Evolutionary conservation across 2,888 invertebrate species (phyloP).

Genomic region (Eupithecia abbreviata): DNA sequence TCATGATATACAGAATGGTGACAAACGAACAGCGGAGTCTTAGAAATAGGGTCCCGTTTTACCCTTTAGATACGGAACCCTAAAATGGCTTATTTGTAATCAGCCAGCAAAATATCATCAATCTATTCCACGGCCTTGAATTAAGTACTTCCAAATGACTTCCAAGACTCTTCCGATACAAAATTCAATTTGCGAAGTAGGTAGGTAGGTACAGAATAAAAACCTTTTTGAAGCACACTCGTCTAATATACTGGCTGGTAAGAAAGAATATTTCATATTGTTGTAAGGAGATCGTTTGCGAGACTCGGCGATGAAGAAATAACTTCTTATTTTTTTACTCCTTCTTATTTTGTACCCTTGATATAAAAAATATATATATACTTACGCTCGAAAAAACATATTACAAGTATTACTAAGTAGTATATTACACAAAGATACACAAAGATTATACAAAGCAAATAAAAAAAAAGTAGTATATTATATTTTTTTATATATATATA

Average conservation of each 20-base stretch:
- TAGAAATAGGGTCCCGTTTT: too few relatives aligned
- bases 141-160: constrained; percentile 10
- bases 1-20: too few relatives aligned
- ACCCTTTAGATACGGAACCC: too few relatives aligned
- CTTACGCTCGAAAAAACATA: too few relatives aligned
- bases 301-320: neutral
- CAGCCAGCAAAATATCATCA: neutral
- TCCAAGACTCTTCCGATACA: constrained; percentile 25
- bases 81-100: neutral
- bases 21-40: too few relatives aligned
- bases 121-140: constrained; percentile 4
- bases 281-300: neutral
- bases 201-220: neutral
- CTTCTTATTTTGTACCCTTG: neutral
- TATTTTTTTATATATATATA: too few relatives aligned
- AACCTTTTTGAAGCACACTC: neutral
- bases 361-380: neutral
- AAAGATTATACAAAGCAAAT: too few relatives aligned
- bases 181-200: constrained; percentile 31
- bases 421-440: too few relatives aligned
- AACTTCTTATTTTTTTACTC: neutral
- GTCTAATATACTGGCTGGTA: neutral
- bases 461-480: too few relatives aligned
- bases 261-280: neutral
- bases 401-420: too few relatives aligned